Evolutionary conservation across 2,113 vertebrate genomes (phyloP).

Genomic region (Trogon melanurus): DNA sequence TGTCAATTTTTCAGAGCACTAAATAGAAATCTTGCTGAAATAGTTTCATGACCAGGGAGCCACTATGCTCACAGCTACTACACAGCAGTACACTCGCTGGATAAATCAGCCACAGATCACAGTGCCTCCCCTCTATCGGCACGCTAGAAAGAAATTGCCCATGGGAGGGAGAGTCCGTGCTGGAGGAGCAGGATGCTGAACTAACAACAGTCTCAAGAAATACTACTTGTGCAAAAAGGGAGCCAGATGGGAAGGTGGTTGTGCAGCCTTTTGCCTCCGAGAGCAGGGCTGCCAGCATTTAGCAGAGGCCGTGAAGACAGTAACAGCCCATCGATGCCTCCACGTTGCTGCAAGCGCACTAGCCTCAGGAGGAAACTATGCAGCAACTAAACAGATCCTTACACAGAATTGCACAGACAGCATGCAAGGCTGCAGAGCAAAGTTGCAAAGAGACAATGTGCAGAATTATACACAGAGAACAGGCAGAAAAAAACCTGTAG

Average conservation of each 20-base stretch:
- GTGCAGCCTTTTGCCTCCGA: background rate
- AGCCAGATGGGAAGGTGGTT: background rate
- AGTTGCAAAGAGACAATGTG: background rate
- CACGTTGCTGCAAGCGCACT: rapidly evolving
- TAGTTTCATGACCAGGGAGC: background rate
- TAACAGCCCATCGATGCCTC: too few species aligned
- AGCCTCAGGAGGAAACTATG: background rate
- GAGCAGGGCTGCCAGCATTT: background rate
- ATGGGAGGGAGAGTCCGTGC: background rate
- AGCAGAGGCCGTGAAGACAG: background rate
- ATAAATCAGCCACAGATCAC: background rate
- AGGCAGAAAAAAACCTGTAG: background rate
- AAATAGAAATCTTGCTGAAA: background rate
- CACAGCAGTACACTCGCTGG: background rate
- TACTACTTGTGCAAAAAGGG: background rate
- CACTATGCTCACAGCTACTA: too few species aligned
- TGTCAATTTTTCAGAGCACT: background rate
- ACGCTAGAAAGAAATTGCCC: background rate
- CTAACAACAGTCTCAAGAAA: background rate
- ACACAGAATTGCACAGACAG: background rate
- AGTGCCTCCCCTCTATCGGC: background rate
- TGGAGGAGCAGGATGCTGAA: background rate
- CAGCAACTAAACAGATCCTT: background rate
- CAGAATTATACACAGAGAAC: background rate
- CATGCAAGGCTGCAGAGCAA: background rate